These are phyloP conservation scores for Melieria crassipennis DNA, from an alignment of 2,888 invertebrate genomes.

Conservation along the genomic window DNA sequence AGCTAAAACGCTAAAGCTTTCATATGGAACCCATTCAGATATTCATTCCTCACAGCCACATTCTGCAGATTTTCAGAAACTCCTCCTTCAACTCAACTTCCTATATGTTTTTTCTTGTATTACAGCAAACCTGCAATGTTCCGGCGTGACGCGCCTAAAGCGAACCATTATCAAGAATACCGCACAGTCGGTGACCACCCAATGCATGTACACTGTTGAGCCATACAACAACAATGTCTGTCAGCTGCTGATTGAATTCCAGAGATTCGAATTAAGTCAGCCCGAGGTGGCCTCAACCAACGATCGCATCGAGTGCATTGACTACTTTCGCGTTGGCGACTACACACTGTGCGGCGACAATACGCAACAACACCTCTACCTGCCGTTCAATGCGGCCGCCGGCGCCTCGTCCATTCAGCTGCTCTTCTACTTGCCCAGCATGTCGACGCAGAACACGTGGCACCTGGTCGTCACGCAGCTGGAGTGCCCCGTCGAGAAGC, in stretches of 20 bases:
- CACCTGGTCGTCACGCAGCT: slow-evolving; percentile 72
- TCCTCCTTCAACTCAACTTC: background rate
- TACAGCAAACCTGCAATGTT: slow-evolving; percentile 59
- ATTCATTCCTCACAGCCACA: background rate
- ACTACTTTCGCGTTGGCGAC: slow-evolving; percentile 54
- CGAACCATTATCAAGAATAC: slow-evolving; percentile 60
- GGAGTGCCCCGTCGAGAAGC: slow-evolving; percentile 66
- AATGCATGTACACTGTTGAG: slow-evolving; percentile 55
- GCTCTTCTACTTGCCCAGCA: slow-evolving; percentile 66
- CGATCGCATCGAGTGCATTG: slow-evolving; percentile 49
- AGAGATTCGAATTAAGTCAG: slow-evolving; percentile 53
- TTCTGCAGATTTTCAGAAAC: background rate
- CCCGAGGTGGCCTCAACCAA: slow-evolving; percentile 43
- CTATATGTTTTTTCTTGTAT: background rate
- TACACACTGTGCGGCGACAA: slow-evolving; percentile 71
- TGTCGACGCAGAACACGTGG: slow-evolving; percentile 64
- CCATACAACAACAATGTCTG: slow-evolving; percentile 56
- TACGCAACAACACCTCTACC: slow-evolving; percentile 69
- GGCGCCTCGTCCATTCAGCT: slow-evolving; percentile 62
- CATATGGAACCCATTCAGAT: no score
- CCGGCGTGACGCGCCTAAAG: slow-evolving; percentile 55
- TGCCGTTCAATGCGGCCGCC: slow-evolving; percentile 58
- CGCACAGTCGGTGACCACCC: slow-evolving; percentile 39
- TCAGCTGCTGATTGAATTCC: slow-evolving; percentile 58
- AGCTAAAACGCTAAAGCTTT: no score